Evolutionary conservation across 2,888 invertebrate species (phyloP).

Genomic region (Eumerus sabulonum): DNA sequence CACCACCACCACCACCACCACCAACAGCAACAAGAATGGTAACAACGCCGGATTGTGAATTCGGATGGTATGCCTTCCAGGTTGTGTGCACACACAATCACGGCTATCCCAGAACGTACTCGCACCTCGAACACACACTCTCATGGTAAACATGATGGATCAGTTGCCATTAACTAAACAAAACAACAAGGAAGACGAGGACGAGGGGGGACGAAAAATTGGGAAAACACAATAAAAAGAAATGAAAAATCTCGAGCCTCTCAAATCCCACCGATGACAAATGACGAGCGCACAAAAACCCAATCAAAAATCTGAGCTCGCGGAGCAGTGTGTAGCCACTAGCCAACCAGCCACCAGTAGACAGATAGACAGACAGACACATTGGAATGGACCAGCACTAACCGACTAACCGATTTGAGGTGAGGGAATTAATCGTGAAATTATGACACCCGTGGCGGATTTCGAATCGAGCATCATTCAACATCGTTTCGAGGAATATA

Average conservation of each 20-base stretch:
- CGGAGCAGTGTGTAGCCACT: constrained; percentile 49
- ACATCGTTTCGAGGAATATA: constrained; percentile 53
- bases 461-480: constrained; percentile 62
- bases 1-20: constrained; percentile 20
- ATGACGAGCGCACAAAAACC: constrained; percentile 69
- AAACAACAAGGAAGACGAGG: no score
- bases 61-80: constrained; percentile 65
- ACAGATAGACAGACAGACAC: constrained; percentile 66
- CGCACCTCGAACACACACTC: constrained; percentile 22
- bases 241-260: constrained; percentile 48
- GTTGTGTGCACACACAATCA: constrained; percentile 55
- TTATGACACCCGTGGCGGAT: constrained; percentile 69
- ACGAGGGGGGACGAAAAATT: constrained; percentile 63
- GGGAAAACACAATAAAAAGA: constrained; percentile 34
- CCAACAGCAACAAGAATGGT: constrained; percentile 49
- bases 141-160: constrained; percentile 58
- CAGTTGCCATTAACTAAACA: constrained; percentile 66
- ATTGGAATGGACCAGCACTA: constrained; percentile 41
- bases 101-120: constrained; percentile 22
- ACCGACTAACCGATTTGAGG: constrained; percentile 39
- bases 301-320: constrained; percentile 61
- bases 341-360: constrained; percentile 42
- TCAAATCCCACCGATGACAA: constrained; percentile 69
- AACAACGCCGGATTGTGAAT: not conserved
- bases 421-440: constrained; percentile 68